Evolutionary conservation across 2,888 invertebrate species (phyloP), one percentile per base, ranked within the genome.

Genomic region (Slavum lentiscoides): DNA sequence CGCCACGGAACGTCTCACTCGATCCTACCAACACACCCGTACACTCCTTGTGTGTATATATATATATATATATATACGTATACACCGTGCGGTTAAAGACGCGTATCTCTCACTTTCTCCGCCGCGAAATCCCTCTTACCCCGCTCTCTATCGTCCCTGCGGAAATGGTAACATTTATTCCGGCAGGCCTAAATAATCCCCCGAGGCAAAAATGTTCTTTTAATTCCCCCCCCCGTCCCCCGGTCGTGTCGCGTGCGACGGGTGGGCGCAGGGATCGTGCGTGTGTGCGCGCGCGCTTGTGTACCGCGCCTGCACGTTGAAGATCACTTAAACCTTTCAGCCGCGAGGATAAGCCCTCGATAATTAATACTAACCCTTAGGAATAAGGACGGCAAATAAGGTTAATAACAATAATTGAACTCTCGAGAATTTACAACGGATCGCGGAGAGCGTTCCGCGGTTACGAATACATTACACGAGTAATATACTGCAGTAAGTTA

Each of bases 321-420:
- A 80, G 80, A 80, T 64, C 70, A 72, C 80, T 70, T 72, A 77
- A 77, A 77, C 70, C 77, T 55, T 70, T 37, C 70, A 62, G 15
- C 49, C 11, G 49, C 13, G 49, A 49, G 64, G 80, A 72, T 80
- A 80, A 80, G 62, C 72, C 70, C 23, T 64, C 80, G 58, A 80
- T 80, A 80, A 80, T 80, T 80, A 80, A 80, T 80, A 80, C 70
- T 72, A 80, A 80, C 72, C 77, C 77, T 77, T 72, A 66, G 72
- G 64, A 30, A 80, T 72, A 80, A 80, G 80, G 64, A 64, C 55
- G 64, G 72, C 55, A 80, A 80, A 80, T 80, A 80, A 72, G 80
- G 80, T 80, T 80, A 77, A 80, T 72, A 70, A 77, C 70, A 77
- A 80, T 72, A 70, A 77, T 77, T 77, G 77, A 77, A 69, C 59